These are phyloP conservation scores for Sebastes trivittatus DNA, from an alignment of 2,797 vertebrate genomes.

Conservation along the genomic window DNA sequence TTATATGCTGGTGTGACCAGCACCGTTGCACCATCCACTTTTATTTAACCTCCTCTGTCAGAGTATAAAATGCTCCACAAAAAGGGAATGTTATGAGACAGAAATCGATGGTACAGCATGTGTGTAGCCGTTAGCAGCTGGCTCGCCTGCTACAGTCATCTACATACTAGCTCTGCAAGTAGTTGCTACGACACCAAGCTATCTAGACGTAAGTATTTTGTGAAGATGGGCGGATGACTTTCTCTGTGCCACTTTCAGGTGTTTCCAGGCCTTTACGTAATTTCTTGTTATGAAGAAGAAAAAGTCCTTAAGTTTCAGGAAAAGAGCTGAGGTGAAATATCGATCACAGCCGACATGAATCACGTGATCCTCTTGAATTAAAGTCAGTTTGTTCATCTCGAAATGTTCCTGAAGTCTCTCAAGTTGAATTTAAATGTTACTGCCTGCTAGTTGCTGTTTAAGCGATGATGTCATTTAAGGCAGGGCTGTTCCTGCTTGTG, in stretches of 20 bases:
- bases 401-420: neutral
- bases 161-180: no score
- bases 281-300: neutral
- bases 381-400: neutral
- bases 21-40: neutral
- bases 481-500: conserved; percentile 44
- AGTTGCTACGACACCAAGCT: neutral
- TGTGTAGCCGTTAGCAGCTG: neutral
- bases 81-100: neutral
- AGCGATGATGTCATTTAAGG: conserved; percentile 61
- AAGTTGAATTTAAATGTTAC: neutral
- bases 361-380: neutral
- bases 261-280: neutral
- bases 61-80: neutral
- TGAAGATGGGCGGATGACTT: neutral
- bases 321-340: neutral
- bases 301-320: neutral
- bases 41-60: neutral
- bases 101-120: neutral
- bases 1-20: neutral
- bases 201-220: neutral
- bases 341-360: neutral
- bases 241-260: neutral
- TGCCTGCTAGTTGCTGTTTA: neutral
- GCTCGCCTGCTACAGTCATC: neutral